phyloP scores from a whole-genome alignment of 1,140 invertebrate genomes.

The Maniola jurtina region DNA sequence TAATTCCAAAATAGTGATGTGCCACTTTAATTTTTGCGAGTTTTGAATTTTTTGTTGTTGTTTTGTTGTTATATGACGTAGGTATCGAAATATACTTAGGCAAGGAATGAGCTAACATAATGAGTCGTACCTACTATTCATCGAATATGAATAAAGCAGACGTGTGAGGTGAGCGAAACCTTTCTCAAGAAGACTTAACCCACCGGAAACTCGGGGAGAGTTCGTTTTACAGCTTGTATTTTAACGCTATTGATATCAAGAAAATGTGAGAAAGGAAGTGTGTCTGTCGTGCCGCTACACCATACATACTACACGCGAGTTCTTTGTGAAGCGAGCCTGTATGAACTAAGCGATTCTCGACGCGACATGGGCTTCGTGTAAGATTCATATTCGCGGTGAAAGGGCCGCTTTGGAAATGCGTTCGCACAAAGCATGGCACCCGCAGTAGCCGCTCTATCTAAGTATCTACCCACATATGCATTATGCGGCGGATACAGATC shows the following conservation, averaged over 20 bases:
- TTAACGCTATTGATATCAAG: constrained; percentile 74
- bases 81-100: too few relatives aligned
- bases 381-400: constrained; percentile 73
- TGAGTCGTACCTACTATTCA: constrained; percentile 29
- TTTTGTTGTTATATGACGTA: neutral
- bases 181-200: constrained; percentile 54
- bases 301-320: constrained; percentile 58
- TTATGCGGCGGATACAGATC: constrained; percentile 75
- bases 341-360: constrained; percentile 57
- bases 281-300: constrained; percentile 69
- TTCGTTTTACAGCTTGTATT: constrained; percentile 66
- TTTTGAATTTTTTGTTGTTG: neutral
- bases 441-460: constrained; percentile 73
- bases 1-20: constrained; percentile 58
- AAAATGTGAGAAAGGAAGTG: constrained; percentile 78
- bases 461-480: constrained; percentile 72
- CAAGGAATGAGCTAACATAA: constrained; percentile 19
- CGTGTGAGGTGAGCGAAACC: constrained; percentile 45
- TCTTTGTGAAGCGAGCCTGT: constrained; percentile 62
- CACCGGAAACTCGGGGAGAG: constrained; percentile 66
- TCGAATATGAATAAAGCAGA: constrained; percentile 35
- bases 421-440: constrained; percentile 69
- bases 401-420: constrained; percentile 66
- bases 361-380: constrained; percentile 55
- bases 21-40: constrained; percentile 19